Evolutionary conservation across 2,113 vertebrate genomes (phyloP).

Genomic region (Tenebrosternarchus preto): DNA sequence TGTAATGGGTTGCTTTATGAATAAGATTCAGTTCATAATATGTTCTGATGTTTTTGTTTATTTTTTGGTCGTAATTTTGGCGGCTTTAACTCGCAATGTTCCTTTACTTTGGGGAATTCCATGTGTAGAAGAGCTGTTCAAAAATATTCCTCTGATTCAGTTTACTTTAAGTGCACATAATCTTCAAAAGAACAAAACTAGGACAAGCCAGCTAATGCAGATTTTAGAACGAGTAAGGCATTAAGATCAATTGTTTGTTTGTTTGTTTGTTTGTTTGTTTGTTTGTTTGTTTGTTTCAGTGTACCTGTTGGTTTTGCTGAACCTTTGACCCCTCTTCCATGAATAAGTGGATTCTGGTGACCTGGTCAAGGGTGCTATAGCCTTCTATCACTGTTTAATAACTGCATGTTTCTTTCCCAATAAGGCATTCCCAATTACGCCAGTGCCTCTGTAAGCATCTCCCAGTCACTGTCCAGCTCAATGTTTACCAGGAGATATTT

Average conservation of each 20-base stretch:
- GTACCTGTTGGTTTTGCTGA: background rate
- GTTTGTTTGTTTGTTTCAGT: conserved; percentile 38
- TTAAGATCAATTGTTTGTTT: background rate
- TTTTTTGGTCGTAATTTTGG: too few relatives aligned
- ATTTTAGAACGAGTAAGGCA: background rate
- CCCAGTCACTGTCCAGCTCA: conserved; percentile 36
- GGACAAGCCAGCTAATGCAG: background rate
- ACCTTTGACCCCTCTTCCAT: background rate
- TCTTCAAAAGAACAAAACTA: background rate
- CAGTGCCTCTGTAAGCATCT: conserved; percentile 42
- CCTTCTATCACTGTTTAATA: conserved; percentile 39
- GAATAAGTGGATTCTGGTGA: conserved; percentile 5
- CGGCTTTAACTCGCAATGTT: too few relatives aligned
- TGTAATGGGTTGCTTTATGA: too few relatives aligned
- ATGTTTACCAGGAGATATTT: conserved; percentile 27
- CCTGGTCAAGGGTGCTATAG: background rate
- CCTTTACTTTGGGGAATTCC: too few relatives aligned
- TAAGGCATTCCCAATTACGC: too few relatives aligned
- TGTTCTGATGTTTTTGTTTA: too few relatives aligned
- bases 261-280: too few relatives aligned
- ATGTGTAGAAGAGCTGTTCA: too few relatives aligned
- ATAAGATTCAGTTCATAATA: too few relatives aligned
- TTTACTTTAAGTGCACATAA: background rate
- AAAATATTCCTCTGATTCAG: too few relatives aligned
- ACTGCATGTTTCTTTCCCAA: too few relatives aligned